These are phyloP conservation scores for Bostrychus sinensis DNA, from an alignment of 2,113 vertebrate species.

Conservation along the genomic window DNA sequence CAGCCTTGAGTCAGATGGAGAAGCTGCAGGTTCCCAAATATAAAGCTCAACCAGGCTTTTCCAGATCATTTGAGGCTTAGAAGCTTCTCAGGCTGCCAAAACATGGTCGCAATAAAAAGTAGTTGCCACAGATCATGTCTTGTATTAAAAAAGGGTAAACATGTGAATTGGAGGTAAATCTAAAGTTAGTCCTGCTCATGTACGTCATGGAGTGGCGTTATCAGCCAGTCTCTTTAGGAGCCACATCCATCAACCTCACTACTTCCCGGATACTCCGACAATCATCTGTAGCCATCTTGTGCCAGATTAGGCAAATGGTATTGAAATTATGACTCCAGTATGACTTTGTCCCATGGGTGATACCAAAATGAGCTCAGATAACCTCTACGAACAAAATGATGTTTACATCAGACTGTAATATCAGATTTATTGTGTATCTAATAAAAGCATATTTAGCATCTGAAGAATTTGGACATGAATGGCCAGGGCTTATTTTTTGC, in stretches of 20 bases:
- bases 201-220: conserved; percentile 55
- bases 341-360: conserved; percentile 18
- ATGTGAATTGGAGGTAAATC: conserved; percentile 17
- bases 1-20: conserved; percentile 4
- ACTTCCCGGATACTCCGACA: conserved; percentile 56
- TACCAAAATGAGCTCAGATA: conserved; percentile 35
- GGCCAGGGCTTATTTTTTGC: background rate
- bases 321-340: conserved; percentile 54
- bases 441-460: conserved; percentile 12
- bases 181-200: conserved; percentile 15
- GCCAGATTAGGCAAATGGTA: conserved; percentile 68
- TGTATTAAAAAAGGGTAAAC: background rate
- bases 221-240: conserved; percentile 39
- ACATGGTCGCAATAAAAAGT: conserved; percentile 38
- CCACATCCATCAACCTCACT: conserved; percentile 58
- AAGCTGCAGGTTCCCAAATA: conserved; percentile 14
- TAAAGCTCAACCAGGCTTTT: conserved; percentile 43
- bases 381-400: conserved; percentile 19
- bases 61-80: conserved; percentile 62
- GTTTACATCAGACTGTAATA: conserved; percentile 35
- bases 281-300: conserved; percentile 63
- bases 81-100: conserved; percentile 59
- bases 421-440: conserved; percentile 8
- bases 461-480: conserved; percentile 6
- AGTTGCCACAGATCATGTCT: too few relatives aligned